These are phyloP conservation scores for Yponomeuta cagnagella DNA, from an alignment of 2,888 invertebrate species.

Conservation along the genomic window DNA sequence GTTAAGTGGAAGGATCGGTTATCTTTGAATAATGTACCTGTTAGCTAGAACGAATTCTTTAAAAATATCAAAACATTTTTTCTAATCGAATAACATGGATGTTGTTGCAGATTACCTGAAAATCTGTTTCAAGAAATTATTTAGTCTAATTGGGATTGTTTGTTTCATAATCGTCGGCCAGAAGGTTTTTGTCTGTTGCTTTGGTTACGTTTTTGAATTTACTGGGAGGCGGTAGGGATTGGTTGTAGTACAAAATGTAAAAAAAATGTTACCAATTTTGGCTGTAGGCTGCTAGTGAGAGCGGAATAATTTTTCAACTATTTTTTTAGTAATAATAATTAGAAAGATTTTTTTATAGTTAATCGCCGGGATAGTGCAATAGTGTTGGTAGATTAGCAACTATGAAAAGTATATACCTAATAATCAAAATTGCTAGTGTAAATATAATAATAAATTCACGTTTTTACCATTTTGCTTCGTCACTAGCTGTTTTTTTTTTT, in stretches of 20 bases:
- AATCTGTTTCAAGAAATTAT: neutral
- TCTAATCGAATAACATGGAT: constrained; percentile 41
- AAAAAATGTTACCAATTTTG: constrained; percentile 49
- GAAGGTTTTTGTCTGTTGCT: constrained; percentile 6
- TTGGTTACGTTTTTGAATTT: constrained; percentile 18
- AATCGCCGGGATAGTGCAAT: constrained; percentile 74
- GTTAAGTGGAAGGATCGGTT: constrained; percentile 61
- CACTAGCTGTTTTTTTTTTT: neutral
- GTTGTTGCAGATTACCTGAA: constrained; percentile 39
- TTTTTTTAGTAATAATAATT: constrained; percentile 20
- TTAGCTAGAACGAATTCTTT: constrained; percentile 71
- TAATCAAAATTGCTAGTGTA: constrained; percentile 49
- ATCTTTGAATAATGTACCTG: constrained; percentile 63
- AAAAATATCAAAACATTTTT: constrained; percentile 33
- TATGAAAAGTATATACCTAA: constrained; percentile 27
- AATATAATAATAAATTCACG: constrained; percentile 37
- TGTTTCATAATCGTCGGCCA: neutral
- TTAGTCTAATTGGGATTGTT: too few relatives aligned
- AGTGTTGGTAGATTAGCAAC: constrained; percentile 53
- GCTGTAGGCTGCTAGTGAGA: constrained; percentile 41
- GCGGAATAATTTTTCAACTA: constrained; percentile 13
- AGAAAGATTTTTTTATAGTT: constrained; percentile 42
- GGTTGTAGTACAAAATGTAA: constrained; percentile 47
- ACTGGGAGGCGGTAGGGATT: constrained; percentile 51
- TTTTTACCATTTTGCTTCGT: constrained; percentile 37